Evolutionary conservation across 2,888 invertebrate species (phyloP).

Genomic region (Torymus aiolomorphi): DNA sequence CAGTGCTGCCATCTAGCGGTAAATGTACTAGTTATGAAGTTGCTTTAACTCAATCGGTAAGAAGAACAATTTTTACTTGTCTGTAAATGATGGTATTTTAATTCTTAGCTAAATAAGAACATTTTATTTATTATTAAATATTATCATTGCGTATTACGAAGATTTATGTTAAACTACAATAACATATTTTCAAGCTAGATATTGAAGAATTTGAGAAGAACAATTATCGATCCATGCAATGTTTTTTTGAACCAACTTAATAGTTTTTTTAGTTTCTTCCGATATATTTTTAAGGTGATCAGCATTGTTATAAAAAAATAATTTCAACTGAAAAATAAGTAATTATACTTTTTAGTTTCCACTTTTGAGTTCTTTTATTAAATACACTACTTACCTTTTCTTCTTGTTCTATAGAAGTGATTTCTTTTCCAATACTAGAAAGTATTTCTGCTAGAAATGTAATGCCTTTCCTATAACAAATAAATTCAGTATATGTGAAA

Average conservation of each 20-base stretch:
- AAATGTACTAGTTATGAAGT: too few relatives aligned
- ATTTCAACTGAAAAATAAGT: slow-evolving; percentile 61
- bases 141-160: too few relatives aligned
- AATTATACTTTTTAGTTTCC: neutral
- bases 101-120: too few relatives aligned
- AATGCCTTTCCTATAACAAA: slow-evolving; percentile 59
- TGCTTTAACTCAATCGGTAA: slow-evolving; percentile 8
- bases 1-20: slow-evolving; percentile 23
- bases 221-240: slow-evolving; percentile 61
- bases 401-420: slow-evolving; percentile 62
- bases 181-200: slow-evolving; percentile 5
- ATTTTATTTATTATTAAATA: too few relatives aligned
- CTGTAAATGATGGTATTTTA: too few relatives aligned
- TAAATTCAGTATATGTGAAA: neutral
- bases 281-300: slow-evolving; percentile 56
- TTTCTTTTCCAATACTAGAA: slow-evolving; percentile 60
- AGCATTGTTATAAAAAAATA: slow-evolving; percentile 58
- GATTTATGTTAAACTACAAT: too few relatives aligned
- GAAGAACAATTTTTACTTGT: neutral
- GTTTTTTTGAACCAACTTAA: slow-evolving; percentile 57
- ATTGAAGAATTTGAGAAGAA: slow-evolving; percentile 28
- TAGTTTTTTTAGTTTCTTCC: slow-evolving; percentile 57
- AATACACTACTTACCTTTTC: slow-evolving; percentile 61
- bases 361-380: neutral
- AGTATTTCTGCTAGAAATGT: slow-evolving; percentile 63